Percentiles rank a stretch among this genome's conserved stretches.
These are phyloP conservation scores for Penaeus monodon DNA, from an alignment of 2,888 invertebrate species.

Conservation along the genomic window DNA sequence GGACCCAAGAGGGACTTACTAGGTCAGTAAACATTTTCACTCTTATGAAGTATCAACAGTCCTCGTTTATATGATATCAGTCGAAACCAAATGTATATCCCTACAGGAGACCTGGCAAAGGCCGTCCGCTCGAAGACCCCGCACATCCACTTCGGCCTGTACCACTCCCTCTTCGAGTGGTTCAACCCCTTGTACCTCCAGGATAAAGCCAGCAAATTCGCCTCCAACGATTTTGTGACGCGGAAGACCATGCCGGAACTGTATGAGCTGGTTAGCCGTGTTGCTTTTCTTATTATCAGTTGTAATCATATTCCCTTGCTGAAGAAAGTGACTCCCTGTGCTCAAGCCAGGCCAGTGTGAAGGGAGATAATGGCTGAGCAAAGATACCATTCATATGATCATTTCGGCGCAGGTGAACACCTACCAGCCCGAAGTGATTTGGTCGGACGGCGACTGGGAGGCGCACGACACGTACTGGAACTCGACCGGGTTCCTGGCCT, in stretches of 20 bases:
- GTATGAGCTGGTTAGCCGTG: constrained; percentile 77
- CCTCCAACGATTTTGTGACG: constrained; percentile 51
- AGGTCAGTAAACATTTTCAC: background rate
- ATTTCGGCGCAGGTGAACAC: constrained; percentile 32
- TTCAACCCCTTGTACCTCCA: constrained; percentile 83
- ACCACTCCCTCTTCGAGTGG: constrained; percentile 81
- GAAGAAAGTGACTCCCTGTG: too few species aligned
- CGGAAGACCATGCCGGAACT: constrained; percentile 83
- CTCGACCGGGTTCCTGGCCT: constrained; percentile 86
- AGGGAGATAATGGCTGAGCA: too few species aligned
- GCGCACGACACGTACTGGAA: constrained; percentile 79
- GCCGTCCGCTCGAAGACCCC: constrained; percentile 48
- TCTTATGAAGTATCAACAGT: background rate
- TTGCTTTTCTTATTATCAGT: too few species aligned
- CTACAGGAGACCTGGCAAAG: constrained; percentile 74
- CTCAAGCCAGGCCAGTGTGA: too few species aligned
- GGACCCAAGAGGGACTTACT: background rate
- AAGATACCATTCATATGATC: too few species aligned
- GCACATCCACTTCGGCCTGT: constrained; percentile 65
- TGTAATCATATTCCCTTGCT: too few species aligned
- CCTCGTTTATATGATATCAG: too few species aligned
- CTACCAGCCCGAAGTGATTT: constrained; percentile 73
- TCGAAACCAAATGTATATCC: constrained; percentile 70
- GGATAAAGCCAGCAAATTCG: constrained; percentile 71
- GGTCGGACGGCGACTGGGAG: constrained; percentile 70